Base-by-base conservation (phyloP, 2,113 vertebrate species). In the Tupaia chinensis region DNA sequence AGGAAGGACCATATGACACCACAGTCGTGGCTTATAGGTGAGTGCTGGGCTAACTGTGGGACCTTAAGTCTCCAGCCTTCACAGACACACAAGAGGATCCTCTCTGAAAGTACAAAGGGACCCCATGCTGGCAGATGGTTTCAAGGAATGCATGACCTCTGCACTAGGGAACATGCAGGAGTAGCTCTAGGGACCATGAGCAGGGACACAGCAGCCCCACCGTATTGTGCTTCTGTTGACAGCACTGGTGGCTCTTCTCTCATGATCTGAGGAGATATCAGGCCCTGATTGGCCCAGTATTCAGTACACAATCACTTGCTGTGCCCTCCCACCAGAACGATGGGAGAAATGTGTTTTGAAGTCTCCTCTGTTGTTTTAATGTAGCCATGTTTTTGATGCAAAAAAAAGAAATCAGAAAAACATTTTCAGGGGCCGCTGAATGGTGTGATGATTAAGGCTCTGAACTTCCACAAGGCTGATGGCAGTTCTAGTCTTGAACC, bases 1-100 rank as follows among this genome's bases (percentile, higher is more conserved):
- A 5, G 3, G 1, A 9, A 16, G 17, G 3, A 9, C 34, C 54
- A 0, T 53, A 3, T 11, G 19, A 65, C n/a, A 0, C 20, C 69
- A 8, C 5, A 7, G 17, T 73, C 56, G 6, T 12, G 11, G 3
- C 4, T 25, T 19, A 2, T 56, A 44, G 44, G 1, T 25, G 5
- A 9, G 20, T 58, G 23, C 73, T 23, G 61, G 10, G 32, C 63
- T 9, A 27, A 8, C n/a, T 0, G 1, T 9, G 17, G 27, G 56
- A 54, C 76, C 2, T 0, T 53, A 13, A n/a, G 20, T 15, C 23
- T 27, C 8, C 8, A 70, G 0, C 27, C 16, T 44, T 69, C 34
- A 8, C 9, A 17, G n/a, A 29, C 19, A 1, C 7, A 10, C 1
- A 1, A 0, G 15, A 70, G 14, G 34, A 32, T 74, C 53, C 27